Conservation (phyloP, 2,113 vertebrate species). For the Thinocorus orbignyianus region DNA sequence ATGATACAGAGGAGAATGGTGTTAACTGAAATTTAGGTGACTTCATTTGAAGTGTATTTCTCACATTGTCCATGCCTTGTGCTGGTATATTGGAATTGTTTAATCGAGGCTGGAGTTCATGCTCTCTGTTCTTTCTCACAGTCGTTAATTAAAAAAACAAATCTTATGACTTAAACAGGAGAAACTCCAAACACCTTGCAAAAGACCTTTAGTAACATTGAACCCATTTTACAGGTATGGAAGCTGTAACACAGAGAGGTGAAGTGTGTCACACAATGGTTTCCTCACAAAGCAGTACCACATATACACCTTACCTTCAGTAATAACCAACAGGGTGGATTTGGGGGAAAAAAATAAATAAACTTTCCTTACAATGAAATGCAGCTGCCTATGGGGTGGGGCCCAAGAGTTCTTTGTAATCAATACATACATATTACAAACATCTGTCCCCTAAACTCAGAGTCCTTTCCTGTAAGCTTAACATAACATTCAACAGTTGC, state of each 20-base stretch:
- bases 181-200: not conserved
- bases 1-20: not conserved
- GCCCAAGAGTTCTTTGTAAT: not conserved
- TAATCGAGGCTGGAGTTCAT: not conserved
- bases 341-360: not conserved
- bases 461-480: not conserved
- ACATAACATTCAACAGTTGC: not conserved
- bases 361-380: not conserved
- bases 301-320: not conserved
- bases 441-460: not conserved
- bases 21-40: not conserved
- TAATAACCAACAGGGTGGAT: not conserved
- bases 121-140: not conserved
- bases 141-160: not conserved
- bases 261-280: accelerated
- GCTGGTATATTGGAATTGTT: not conserved
- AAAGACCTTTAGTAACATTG: not conserved
- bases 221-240: not conserved
- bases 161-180: not conserved
- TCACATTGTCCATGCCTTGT: not conserved
- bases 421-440: not conserved
- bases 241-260: not conserved
- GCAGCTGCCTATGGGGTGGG: not conserved
- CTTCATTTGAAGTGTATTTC: not conserved
- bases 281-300: not conserved